Conservation (phyloP, 2,888 invertebrate species). For the Gortyna flavago region DNA sequence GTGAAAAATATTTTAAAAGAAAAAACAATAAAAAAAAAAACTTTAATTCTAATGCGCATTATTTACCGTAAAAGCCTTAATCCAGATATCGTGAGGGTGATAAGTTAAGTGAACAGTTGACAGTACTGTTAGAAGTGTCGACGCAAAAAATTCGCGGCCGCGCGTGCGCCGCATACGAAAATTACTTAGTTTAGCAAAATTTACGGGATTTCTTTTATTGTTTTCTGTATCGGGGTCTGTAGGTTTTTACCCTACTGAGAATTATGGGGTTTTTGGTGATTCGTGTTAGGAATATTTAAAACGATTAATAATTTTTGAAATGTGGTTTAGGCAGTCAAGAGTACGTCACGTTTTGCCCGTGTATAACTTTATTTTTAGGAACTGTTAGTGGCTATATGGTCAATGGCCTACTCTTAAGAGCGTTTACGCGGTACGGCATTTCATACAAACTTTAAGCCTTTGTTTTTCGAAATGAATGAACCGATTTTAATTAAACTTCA, state of each 20-base stretch:
- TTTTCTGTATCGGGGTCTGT: constrained; percentile 54
- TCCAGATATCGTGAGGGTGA: constrained; percentile 55
- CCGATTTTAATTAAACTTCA: too few relatives aligned
- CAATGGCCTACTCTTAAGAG: background rate
- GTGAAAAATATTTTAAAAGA: too few relatives aligned
- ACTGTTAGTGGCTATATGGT: background rate
- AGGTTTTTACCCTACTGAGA: constrained; percentile 46
- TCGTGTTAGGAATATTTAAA: constrained; percentile 39
- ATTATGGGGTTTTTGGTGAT: constrained; percentile 16
- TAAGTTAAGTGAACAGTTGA: constrained; percentile 59
- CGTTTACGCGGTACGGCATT: too few relatives aligned
- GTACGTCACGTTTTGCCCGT: background rate
- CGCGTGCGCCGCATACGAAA: constrained; percentile 51
- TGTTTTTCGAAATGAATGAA: too few relatives aligned
- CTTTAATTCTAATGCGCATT: background rate
- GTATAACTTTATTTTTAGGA: background rate
- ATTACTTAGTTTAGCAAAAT: constrained; percentile 51
- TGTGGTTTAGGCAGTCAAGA: background rate
- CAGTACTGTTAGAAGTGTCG: constrained; percentile 48
- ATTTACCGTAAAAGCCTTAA: constrained; percentile 49
- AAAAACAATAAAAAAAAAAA: background rate
- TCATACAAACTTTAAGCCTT: too few relatives aligned
- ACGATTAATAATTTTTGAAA: background rate
- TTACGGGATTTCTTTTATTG: constrained; percentile 66
- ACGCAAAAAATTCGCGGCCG: constrained; percentile 55